Conservation (phyloP, 2,113 vertebrate species). For the Bettongia penicillata region DNA sequence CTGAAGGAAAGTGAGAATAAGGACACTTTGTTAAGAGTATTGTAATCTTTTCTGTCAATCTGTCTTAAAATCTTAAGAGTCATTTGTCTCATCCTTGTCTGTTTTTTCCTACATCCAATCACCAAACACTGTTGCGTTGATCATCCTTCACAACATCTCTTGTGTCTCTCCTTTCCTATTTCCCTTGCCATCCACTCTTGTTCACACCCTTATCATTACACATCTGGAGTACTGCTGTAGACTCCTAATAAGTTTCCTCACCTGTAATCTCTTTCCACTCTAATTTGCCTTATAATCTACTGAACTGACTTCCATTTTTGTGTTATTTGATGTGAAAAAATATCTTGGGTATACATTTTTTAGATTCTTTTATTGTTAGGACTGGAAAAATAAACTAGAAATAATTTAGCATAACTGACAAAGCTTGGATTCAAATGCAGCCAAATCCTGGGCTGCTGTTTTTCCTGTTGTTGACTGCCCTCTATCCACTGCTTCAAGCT, state of each 20-base stretch:
- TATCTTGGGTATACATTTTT: not conserved
- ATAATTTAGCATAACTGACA: not conserved
- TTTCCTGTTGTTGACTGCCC: not conserved
- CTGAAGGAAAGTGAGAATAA: not conserved
- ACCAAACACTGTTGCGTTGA: not conserved
- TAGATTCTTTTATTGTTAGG: not conserved
- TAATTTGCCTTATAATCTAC: not conserved
- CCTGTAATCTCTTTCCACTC: not conserved
- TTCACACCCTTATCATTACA: not conserved
- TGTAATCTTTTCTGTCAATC: not conserved
- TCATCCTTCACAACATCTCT: not conserved
- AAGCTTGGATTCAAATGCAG: not conserved
- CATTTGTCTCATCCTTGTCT: not conserved
- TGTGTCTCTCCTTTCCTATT: not conserved
- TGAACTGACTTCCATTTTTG: not conserved
- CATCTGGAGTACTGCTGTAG: not conserved
- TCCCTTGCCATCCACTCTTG: not conserved
- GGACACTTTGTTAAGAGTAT: not conserved
- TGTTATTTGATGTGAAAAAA: not conserved
- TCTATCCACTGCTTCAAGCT: not conserved
- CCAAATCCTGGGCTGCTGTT: not conserved
- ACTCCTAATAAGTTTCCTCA: not conserved
- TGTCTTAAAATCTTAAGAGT: not conserved
- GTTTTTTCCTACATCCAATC: not conserved
- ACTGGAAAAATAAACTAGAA: not conserved